Percentiles rank a stretch among this genome's conserved stretches.
These are phyloP conservation scores for Blastobasis adustella DNA, from an alignment of 2,888 invertebrate species.

Conservation along the genomic window DNA sequence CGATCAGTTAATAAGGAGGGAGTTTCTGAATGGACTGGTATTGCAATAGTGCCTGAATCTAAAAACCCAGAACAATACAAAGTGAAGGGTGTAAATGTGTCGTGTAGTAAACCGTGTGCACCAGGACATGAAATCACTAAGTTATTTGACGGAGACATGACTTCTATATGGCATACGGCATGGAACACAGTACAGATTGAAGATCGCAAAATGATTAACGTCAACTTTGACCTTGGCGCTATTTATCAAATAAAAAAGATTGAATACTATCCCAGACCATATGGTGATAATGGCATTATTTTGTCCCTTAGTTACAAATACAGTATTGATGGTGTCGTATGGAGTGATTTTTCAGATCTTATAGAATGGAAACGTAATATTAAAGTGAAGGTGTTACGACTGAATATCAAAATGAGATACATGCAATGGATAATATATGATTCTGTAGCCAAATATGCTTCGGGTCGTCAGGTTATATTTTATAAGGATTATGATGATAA, in stretches of 20 bases:
- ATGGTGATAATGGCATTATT: constrained; percentile 17
- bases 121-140: constrained; percentile 31
- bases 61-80: constrained; percentile 33
- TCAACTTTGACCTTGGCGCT: constrained; percentile 35
- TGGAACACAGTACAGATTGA: constrained; percentile 29
- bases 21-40: constrained; percentile 52
- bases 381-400: constrained; percentile 4
- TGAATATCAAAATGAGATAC: constrained; percentile 6
- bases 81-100: constrained; percentile 33
- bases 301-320: constrained; percentile 11
- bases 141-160: constrained; percentile 27
- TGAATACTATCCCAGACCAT: constrained; percentile 15
- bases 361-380: constrained; percentile 11
- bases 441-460: constrained; percentile 7
- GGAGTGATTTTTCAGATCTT: constrained; percentile 9
- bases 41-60: constrained; percentile 30
- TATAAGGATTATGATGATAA: not conserved
- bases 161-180: constrained; percentile 38
- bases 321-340: constrained; percentile 11
- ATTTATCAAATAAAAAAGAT: constrained; percentile 22
- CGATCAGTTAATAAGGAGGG: constrained; percentile 34
- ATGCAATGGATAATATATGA: constrained; percentile 6
- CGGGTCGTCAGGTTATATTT: constrained; percentile 11
- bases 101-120: constrained; percentile 37
- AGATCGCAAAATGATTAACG: constrained; percentile 25